Evolutionary conservation across 2,797 vertebrate species (phyloP).

Genomic region (Scolopax rusticola): DNA sequence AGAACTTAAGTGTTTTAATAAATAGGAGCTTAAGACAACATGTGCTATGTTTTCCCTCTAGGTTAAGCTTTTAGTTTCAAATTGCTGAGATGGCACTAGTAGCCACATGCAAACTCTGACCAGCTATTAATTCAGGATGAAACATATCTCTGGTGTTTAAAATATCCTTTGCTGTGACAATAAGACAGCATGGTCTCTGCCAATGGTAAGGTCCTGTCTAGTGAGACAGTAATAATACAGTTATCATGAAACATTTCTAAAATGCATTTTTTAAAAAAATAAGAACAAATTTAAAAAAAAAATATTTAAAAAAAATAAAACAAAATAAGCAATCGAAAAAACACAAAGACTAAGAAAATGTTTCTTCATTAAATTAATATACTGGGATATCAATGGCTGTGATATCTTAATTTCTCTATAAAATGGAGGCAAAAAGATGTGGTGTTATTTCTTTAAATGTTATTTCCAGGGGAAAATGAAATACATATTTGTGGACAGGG

Average conservation of each 20-base stretch:
- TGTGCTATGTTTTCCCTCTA: background rate
- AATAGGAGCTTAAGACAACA: background rate
- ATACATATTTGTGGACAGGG: background rate
- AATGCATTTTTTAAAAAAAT: background rate
- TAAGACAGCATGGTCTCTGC: background rate
- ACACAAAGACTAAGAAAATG: background rate
- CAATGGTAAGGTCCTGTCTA: background rate
- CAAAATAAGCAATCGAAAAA: background rate
- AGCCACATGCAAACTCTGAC: background rate
- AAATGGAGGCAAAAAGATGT: background rate
- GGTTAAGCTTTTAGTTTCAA: background rate
- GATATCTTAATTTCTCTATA: background rate
- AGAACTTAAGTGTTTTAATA: background rate
- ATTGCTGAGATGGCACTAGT: background rate
- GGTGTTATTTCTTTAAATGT: background rate
- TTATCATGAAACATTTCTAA: fast-evolving
- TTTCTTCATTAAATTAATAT: background rate
- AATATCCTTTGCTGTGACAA: background rate
- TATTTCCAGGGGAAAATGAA: background rate
- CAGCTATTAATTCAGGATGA: background rate
- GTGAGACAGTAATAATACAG: background rate
- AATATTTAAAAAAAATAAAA: background rate
- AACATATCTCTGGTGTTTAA: background rate
- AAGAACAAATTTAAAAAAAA: background rate
- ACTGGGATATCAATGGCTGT: background rate